phyloP scores from a whole-genome alignment of 2,797 vertebrate genomes.

The Crypturellus tataupa region DNA sequence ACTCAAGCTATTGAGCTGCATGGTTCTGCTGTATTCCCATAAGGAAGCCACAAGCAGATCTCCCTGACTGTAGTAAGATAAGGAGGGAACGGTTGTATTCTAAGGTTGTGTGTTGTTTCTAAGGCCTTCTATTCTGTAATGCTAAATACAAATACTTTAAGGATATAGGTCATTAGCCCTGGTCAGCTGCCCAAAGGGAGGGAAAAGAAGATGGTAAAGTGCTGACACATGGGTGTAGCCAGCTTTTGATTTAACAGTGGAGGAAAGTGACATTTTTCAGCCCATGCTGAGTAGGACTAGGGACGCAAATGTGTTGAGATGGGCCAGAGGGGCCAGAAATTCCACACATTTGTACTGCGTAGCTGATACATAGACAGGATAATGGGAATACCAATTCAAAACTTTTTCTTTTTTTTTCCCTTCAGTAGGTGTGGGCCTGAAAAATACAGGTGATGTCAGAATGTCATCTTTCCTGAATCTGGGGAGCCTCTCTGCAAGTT shows the following conservation, averaged over 20 bases:
- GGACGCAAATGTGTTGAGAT: not conserved
- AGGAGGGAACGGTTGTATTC: slow-evolving; percentile 1
- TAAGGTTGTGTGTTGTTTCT: slow-evolving; percentile 27
- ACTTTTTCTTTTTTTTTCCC: not conserved
- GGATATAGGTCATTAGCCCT: slow-evolving; percentile 31
- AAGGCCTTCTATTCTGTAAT: slow-evolving; percentile 10
- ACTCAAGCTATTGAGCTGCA: not conserved
- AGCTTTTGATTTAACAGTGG: slow-evolving; percentile 23
- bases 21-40: not conserved
- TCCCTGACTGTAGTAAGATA: slow-evolving; percentile 1
- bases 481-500: not conserved
- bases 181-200: slow-evolving; percentile 32
- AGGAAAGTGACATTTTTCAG: slow-evolving; percentile 33
- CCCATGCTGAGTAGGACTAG: not conserved
- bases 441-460: not conserved
- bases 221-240: slow-evolving; percentile 8
- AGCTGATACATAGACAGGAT: not conserved
- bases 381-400: not conserved
- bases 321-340: not conserved
- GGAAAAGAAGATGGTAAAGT: slow-evolving; percentile 17
- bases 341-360: not conserved
- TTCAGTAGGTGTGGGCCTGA: not conserved
- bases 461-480: not conserved
- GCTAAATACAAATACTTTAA: slow-evolving; percentile 33
- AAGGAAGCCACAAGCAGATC: not conserved